phyloP scores from a whole-genome alignment of 2,113 vertebrate genomes.

The Anolis carolinensis region DNA sequence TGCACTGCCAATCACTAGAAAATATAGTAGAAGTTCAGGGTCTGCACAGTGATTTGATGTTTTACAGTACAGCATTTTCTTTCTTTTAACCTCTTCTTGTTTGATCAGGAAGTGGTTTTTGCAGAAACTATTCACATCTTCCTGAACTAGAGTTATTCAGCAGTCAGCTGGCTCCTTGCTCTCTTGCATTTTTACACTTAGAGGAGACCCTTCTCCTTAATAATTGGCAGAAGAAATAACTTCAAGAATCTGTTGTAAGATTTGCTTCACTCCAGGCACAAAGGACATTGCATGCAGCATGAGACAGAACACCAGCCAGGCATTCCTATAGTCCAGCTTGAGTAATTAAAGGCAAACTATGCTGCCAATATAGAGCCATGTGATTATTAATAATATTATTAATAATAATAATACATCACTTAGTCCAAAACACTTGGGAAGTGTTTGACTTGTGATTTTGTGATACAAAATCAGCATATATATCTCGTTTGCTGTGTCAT shows the following conservation, averaged over 20 bases:
- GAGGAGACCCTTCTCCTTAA: background rate
- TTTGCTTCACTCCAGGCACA: slow-evolving; percentile 17
- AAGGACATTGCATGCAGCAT: background rate
- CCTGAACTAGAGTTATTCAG: slow-evolving; percentile 20
- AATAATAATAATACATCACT: too few relatives aligned
- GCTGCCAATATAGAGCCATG: background rate
- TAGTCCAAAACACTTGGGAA: too few relatives aligned
- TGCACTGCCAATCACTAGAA: slow-evolving; percentile 32
- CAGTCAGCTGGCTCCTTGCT: background rate
- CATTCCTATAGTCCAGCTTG: slow-evolving; percentile 8
- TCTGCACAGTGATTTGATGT: slow-evolving; percentile 27
- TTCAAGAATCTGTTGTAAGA: background rate
- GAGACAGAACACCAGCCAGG: background rate
- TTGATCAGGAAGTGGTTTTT: slow-evolving; percentile 16
- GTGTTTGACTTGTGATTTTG: too few relatives aligned
- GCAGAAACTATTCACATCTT: background rate
- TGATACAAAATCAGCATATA: too few relatives aligned
- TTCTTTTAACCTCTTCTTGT: slow-evolving; percentile 36
- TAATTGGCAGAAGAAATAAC: slow-evolving; percentile 12
- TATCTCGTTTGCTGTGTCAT: too few relatives aligned
- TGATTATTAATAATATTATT: too few relatives aligned
- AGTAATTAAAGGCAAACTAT: background rate
- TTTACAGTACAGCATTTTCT: background rate
- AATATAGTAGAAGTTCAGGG: background rate
- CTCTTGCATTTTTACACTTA: background rate